Evolutionary conservation across 1,140 invertebrate species (phyloP).

Genomic region (Drosophila repletoides): DNA sequence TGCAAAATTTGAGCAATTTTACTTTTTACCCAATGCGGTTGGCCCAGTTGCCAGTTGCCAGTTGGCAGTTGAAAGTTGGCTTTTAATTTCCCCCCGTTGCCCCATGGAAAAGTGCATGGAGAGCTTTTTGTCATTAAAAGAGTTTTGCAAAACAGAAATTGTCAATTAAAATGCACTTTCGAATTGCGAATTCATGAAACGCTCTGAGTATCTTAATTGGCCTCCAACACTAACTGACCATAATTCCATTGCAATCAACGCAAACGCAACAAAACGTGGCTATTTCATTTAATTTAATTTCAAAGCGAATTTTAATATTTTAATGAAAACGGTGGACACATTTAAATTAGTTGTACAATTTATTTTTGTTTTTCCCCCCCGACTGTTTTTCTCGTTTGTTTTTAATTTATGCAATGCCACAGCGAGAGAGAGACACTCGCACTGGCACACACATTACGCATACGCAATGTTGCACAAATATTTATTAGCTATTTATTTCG

Average conservation of each 20-base stretch:
- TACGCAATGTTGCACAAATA: conserved; percentile 70
- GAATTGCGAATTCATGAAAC: conserved; percentile 18
- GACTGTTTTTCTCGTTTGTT: neutral
- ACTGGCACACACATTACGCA: conserved; percentile 48
- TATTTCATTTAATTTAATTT: conserved; percentile 67
- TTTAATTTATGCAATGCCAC: conserved; percentile 66
- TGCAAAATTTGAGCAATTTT: conserved; percentile 37
- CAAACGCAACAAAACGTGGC: conserved; percentile 9
- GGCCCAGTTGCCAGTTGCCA: conserved; percentile 38
- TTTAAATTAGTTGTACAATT: conserved; percentile 47
- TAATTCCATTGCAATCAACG: conserved; percentile 54
- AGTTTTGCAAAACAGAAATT: conserved; percentile 34
- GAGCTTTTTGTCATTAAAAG: conserved; percentile 24
- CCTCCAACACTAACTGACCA: conserved; percentile 50
- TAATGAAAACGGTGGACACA: conserved; percentile 54
- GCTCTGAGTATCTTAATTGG: conserved; percentile 16
- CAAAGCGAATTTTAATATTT: conserved; percentile 46
- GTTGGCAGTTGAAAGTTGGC: too few relatives aligned
- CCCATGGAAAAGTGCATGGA: conserved; percentile 47
- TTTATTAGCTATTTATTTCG: conserved; percentile 60
- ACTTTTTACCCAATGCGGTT: conserved; percentile 25
- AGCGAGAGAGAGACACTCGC: conserved; percentile 2
- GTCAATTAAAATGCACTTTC: conserved; percentile 36
- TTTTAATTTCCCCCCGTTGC: conserved; percentile 64
- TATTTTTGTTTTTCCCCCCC: conserved; percentile 35